Evolutionary conservation across 2,888 invertebrate genomes (phyloP).

Genomic region (Vesta saturnalis): DNA sequence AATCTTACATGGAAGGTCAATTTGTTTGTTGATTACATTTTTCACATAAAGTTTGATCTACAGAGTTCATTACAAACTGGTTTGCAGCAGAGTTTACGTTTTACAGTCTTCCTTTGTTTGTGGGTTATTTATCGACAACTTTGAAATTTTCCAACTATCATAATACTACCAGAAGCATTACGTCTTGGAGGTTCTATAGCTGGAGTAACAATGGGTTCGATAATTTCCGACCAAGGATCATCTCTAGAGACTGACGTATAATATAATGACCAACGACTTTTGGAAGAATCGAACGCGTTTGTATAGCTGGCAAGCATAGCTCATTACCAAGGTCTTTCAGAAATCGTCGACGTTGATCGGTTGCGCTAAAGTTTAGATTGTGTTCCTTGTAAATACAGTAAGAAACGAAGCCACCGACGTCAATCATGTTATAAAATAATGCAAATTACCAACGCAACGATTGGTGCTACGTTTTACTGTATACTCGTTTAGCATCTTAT

Average conservation of each 20-base stretch:
- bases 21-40: too few relatives aligned
- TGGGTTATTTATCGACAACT: too few relatives aligned
- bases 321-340: neutral
- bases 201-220: neutral
- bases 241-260: neutral
- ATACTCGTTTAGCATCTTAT: neutral
- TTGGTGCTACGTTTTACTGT: too few relatives aligned
- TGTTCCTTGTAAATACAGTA: neutral
- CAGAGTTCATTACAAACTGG: too few relatives aligned
- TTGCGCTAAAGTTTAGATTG: neutral
- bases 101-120: too few relatives aligned
- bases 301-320: neutral
- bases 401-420: neutral
- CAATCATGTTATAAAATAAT: neutral
- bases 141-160: neutral
- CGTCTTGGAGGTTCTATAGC: neutral
- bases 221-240: neutral
- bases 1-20: too few relatives aligned
- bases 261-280: neutral
- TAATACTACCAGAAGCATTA: neutral
- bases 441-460: neutral
- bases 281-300: neutral
- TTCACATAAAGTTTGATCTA: too few relatives aligned
- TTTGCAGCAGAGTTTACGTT: too few relatives aligned
- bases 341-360: too few relatives aligned